A percentile compares a stretch with the other conserved stretches of the same genome.
Conservation (phyloP, 1,140 invertebrate species). For the Pseudomyrmex flavicornis region DNA sequence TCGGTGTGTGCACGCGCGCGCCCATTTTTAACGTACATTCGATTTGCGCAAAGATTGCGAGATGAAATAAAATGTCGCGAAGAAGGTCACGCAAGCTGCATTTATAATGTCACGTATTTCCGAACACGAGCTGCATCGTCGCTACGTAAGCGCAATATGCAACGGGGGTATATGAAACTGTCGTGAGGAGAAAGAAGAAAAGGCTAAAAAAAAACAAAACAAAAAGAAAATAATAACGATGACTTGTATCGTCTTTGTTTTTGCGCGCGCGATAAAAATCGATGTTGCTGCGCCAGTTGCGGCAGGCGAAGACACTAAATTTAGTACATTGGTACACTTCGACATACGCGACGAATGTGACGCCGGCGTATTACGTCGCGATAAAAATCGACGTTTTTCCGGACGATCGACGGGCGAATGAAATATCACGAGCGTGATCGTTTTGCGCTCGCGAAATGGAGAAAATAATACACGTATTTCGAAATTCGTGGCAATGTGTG, state of each 20-base stretch:
- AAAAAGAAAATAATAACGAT: constrained; percentile 26
- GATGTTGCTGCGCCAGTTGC: not conserved
- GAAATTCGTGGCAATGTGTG: constrained; percentile 25
- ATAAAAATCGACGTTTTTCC: constrained; percentile 36
- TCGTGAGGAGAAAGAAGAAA: not conserved
- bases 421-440: not conserved
- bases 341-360: constrained; percentile 20
- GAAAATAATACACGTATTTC: not conserved
- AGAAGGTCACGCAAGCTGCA: constrained; percentile 52
- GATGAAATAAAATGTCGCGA: constrained; percentile 54
- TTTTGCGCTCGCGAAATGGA: no score
- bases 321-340: constrained; percentile 8
- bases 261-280: constrained; percentile 6
- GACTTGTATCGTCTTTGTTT: not conserved
- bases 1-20: not conserved
- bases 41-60: constrained; percentile 41
- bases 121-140: constrained; percentile 29
- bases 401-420: constrained; percentile 5
- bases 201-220: no score
- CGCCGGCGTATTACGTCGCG: constrained; percentile 16
- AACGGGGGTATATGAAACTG: not conserved
- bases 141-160: constrained; percentile 19
- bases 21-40: constrained; percentile 25
- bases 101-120: constrained; percentile 55
- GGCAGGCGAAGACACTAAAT: constrained; percentile 13